phyloP scores from a whole-genome alignment of 2,888 invertebrate species.

The Phaonia tiefii region DNA sequence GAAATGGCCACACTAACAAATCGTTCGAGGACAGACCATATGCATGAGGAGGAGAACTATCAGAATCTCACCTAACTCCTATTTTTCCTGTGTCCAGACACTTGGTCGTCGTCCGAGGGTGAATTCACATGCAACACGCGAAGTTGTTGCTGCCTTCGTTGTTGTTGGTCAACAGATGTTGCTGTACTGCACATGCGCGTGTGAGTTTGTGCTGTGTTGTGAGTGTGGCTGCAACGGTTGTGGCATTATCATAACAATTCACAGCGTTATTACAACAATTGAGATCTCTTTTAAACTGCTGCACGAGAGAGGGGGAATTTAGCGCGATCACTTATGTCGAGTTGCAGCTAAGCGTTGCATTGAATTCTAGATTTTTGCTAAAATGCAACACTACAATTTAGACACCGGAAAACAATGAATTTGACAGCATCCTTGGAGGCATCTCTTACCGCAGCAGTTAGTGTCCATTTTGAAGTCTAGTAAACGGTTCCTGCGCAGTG shows the following conservation, averaged over 20 bases:
- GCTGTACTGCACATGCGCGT: conserved; percentile 49
- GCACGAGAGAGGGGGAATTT: conserved; percentile 11
- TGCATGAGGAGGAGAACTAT: conserved; percentile 60
- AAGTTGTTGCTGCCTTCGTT: conserved; percentile 33
- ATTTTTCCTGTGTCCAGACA: background rate
- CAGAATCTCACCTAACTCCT: conserved; percentile 65
- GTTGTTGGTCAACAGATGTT: conserved; percentile 63
- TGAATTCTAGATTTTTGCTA: conserved; percentile 46
- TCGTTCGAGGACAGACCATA: conserved; percentile 23
- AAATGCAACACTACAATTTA: conserved; percentile 76
- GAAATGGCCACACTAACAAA: conserved; percentile 40
- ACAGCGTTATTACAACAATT: conserved; percentile 68
- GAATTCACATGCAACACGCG: conserved; percentile 64
- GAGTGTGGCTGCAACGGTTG: conserved; percentile 17
- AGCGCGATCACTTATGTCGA: conserved; percentile 17
- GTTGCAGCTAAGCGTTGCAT: conserved; percentile 39
- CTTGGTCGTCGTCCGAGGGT: conserved; percentile 18
- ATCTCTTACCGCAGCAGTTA: conserved; percentile 56
- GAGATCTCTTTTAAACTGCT: conserved; percentile 69
- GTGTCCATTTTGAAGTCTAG: conserved; percentile 25
- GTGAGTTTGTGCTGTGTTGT: no score
- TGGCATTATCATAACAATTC: conserved; percentile 67
- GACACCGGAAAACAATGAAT: conserved; percentile 80
- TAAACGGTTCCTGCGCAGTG: background rate
- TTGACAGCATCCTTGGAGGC: conserved; percentile 78